These are phyloP conservation scores for Clupea harengus DNA, from an alignment of 2,113 vertebrate species.

Conservation along the genomic window DNA sequence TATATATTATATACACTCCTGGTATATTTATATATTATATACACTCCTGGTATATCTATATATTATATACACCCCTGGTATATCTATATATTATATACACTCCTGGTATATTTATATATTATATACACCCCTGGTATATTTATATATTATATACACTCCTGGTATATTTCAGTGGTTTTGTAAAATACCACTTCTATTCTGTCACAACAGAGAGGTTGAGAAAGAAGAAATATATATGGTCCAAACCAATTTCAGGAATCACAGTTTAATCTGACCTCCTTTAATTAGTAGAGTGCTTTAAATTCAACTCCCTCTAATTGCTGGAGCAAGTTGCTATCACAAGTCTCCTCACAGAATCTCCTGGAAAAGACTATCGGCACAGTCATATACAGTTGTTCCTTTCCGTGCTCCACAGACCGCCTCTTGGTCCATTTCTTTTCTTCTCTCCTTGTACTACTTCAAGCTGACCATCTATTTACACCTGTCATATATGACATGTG, in stretches of 20 bases:
- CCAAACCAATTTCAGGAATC: constrained; percentile 68
- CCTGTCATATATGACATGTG: constrained; percentile 23
- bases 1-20: too few relatives aligned
- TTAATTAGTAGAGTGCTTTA: constrained; percentile 75
- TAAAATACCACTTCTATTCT: neutral
- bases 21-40: neutral
- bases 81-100: neutral
- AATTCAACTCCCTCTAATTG: constrained; percentile 75
- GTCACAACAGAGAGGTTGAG: neutral
- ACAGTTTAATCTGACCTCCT: constrained; percentile 73
- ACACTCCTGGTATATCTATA: too few relatives aligned
- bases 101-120: neutral
- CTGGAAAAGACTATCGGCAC: neutral
- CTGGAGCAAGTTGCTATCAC: constrained; percentile 62
- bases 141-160: neutral
- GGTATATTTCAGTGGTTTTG: neutral
- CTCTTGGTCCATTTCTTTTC: constrained; percentile 31
- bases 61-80: too few relatives aligned
- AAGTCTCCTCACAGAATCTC: constrained; percentile 49
- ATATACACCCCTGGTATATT: neutral
- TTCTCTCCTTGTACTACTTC: constrained; percentile 52
- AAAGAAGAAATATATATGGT: constrained; percentile 39
- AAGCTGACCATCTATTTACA: constrained; percentile 48
- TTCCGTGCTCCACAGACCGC: neutral
- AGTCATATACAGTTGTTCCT: neutral